These are phyloP conservation scores for Lithobius niger DNA, from an alignment of 1,140 invertebrate species.

Conservation along the genomic window DNA sequence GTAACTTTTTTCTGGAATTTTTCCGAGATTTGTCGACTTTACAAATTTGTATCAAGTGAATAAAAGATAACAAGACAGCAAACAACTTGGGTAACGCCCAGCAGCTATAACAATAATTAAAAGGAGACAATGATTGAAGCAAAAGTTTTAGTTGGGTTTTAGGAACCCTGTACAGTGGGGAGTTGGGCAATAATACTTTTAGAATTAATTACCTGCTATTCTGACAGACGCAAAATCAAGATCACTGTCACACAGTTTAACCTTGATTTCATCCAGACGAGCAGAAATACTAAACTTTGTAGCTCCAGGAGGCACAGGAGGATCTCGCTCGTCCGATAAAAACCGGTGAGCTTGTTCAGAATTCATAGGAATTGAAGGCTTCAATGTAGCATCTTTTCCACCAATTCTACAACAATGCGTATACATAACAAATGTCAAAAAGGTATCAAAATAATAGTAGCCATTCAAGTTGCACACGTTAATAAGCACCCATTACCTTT, in stretches of 20 bases:
- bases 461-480: too few relatives aligned
- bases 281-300: constrained; percentile 63
- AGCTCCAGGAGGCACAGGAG: constrained; percentile 56
- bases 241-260: constrained; percentile 51
- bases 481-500: constrained; percentile 25
- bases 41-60: too few relatives aligned
- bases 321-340: constrained; percentile 36
- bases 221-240: constrained; percentile 51
- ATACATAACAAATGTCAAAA: neutral
- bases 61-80: too few relatives aligned
- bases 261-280: constrained; percentile 44
- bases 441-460: neutral
- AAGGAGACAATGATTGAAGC: too few relatives aligned
- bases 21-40: too few relatives aligned
- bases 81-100: too few relatives aligned
- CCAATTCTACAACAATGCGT: neutral
- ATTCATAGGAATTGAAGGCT: neutral
- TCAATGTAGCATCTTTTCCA: neutral
- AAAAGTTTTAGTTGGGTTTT: too few relatives aligned
- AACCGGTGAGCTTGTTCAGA: constrained; percentile 11
- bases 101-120: too few relatives aligned
- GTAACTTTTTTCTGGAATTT: too few relatives aligned
- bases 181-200: neutral
- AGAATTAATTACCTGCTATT: constrained; percentile 21
- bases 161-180: too few relatives aligned